Percentiles rank a stretch among this genome's conserved stretches.
Conservation (phyloP, 2,113 vertebrate genomes). For the Urocolius indicus region DNA sequence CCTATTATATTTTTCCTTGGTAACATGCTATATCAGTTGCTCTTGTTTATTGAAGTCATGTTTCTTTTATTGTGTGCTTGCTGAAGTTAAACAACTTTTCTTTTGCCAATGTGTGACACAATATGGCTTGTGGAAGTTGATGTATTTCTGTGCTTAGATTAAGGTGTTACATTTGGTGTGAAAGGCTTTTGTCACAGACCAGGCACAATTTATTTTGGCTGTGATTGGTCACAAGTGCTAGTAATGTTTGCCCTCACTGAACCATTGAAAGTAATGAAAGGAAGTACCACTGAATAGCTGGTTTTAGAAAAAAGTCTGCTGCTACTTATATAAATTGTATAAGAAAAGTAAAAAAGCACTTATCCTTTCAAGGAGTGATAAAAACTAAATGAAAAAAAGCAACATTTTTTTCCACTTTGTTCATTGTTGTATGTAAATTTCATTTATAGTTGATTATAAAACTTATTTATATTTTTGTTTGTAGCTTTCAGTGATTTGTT, state of each 20-base stretch:
- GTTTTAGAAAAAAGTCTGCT: neutral
- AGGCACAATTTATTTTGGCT: conserved; percentile 63
- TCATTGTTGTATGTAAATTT: conserved; percentile 15
- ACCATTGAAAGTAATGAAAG: neutral
- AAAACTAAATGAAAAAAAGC: neutral
- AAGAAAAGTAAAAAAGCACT: neutral
- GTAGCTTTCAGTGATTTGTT: neutral
- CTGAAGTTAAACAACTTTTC: conserved; percentile 10
- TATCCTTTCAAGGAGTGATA: conserved; percentile 2
- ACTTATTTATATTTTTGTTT: neutral
- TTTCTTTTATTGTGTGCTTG: conserved; percentile 14
- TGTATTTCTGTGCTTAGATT: conserved; percentile 19
- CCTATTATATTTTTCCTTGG: conserved; percentile 36
- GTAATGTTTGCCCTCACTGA: conserved; percentile 67
- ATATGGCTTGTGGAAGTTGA: conserved; percentile 51
- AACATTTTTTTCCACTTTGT: neutral
- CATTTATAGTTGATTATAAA: neutral
- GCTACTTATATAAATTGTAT: neutral
- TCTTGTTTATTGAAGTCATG: conserved; percentile 43
- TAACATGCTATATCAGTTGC: conserved; percentile 51
- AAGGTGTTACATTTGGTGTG: conserved; percentile 45
- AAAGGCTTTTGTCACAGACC: conserved; percentile 78
- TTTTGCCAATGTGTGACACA: conserved; percentile 34
- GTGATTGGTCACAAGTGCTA: conserved; percentile 75
- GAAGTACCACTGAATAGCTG: neutral